Percentiles rank a stretch among this genome's conserved stretches.
These are phyloP conservation scores for Tridacna crocea DNA, from an alignment of 2,888 invertebrate species.

Conservation along the genomic window DNA sequence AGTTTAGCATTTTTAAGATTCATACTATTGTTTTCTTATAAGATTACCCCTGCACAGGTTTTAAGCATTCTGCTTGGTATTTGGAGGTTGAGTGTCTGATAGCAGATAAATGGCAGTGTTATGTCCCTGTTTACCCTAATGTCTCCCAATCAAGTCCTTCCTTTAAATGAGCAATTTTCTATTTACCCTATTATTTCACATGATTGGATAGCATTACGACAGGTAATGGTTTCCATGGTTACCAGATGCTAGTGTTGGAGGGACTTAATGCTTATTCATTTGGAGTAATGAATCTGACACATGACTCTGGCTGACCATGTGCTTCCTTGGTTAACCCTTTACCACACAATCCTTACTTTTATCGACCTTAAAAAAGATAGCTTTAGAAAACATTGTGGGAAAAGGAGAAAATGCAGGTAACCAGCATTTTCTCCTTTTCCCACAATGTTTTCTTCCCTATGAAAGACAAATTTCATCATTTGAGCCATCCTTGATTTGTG, in stretches of 20 bases:
- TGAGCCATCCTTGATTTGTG: too few relatives aligned
- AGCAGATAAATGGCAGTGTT: slow-evolving; percentile 13
- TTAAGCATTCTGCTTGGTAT: too few relatives aligned
- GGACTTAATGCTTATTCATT: slow-evolving; percentile 43
- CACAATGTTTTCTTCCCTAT: too few relatives aligned
- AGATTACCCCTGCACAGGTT: too few relatives aligned
- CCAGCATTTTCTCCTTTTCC: too few relatives aligned
- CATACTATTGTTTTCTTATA: too few relatives aligned
- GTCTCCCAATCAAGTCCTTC: slow-evolving; percentile 23
- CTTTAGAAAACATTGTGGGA: too few relatives aligned
- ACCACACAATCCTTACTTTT: too few relatives aligned
- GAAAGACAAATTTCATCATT: too few relatives aligned
- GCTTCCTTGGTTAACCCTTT: slow-evolving; percentile 17
- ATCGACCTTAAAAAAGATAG: too few relatives aligned
- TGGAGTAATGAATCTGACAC: slow-evolving; percentile 30
- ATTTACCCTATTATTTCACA: slow-evolving; percentile 56
- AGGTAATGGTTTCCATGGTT: slow-evolving; percentile 64
- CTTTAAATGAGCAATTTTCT: slow-evolving; percentile 62
- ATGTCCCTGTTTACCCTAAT: slow-evolving; percentile 7
- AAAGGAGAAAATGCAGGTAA: too few relatives aligned
- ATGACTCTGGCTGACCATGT: slow-evolving; percentile 25
- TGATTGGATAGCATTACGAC: slow-evolving; percentile 57
- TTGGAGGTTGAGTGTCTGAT: neutral
- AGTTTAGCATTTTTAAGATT: too few relatives aligned
- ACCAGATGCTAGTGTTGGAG: slow-evolving; percentile 49